A percentile compares a stretch with the other conserved stretches of the same genome.
Conservation (phyloP, 2,113 vertebrate species). For the Paraplagusia blochii region DNA sequence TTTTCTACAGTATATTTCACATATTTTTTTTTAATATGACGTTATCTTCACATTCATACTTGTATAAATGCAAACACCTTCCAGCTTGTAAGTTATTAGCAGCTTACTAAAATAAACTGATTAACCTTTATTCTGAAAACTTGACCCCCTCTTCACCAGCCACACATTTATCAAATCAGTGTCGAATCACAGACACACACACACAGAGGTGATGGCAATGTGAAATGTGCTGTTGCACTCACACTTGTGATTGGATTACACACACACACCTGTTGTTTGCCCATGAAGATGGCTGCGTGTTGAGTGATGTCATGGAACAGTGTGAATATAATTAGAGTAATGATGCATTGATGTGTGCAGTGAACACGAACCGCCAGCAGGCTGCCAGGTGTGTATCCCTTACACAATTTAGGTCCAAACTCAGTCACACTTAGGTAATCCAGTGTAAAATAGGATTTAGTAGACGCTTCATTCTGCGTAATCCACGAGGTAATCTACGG, state of each 20-base stretch:
- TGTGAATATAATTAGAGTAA: constrained; percentile 59
- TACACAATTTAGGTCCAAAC: not conserved
- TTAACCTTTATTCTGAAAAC: no score
- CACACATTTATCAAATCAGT: no score
- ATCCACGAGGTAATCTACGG: no score
- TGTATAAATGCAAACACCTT: no score
- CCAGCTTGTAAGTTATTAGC: no score
- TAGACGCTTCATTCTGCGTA: not conserved
- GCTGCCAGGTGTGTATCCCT: constrained; percentile 2
- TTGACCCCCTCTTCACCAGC: no score
- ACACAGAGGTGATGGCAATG: not conserved
- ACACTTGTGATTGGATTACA: constrained; percentile 24
- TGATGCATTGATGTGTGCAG: constrained; percentile 34
- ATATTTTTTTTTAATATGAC: no score
- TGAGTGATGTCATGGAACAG: constrained; percentile 57
- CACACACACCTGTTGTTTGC: constrained; percentile 44
- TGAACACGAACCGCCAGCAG: constrained; percentile 8
- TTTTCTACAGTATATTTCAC: no score
- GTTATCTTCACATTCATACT: no score
- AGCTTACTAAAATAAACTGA: no score
- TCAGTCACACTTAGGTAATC: not conserved
- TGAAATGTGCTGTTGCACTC: constrained; percentile 9
- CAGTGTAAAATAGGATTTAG: not conserved
- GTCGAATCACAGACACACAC: not conserved
- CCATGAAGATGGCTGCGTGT: constrained; percentile 15